These are phyloP conservation scores for Xenops minutus DNA, from an alignment of 2,797 vertebrate species.

Conservation along the genomic window DNA sequence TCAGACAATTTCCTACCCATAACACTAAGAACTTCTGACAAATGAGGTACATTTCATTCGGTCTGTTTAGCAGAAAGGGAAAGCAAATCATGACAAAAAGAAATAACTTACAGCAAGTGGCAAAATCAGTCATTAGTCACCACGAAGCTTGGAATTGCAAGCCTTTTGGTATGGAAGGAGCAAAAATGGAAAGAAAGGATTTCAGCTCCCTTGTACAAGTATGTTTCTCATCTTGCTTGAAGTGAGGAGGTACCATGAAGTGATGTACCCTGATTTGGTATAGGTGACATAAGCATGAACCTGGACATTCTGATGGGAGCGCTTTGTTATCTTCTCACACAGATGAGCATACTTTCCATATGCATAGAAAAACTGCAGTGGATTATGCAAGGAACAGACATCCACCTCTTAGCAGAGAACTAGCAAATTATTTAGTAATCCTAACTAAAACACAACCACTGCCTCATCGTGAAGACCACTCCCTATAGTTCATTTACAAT, in stretches of 20 bases:
- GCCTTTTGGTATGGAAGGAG: background rate
- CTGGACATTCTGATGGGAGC: background rate
- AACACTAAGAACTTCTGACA: slow-evolving; percentile 3
- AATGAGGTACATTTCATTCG: background rate
- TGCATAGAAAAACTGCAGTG: background rate
- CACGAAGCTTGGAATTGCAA: background rate
- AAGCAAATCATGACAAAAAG: background rate
- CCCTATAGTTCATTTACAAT: background rate
- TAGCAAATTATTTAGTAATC: background rate
- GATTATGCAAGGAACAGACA: background rate
- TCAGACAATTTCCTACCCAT: background rate
- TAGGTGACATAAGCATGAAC: background rate
- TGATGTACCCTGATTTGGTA: background rate
- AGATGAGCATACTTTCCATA: background rate
- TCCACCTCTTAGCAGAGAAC: background rate
- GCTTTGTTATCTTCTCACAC: background rate
- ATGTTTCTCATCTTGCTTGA: background rate
- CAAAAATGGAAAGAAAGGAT: background rate
- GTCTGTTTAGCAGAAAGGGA: background rate
- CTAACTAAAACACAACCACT: background rate
- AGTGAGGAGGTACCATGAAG: background rate
- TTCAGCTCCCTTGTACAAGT: background rate
- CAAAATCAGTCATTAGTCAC: fast-evolving
- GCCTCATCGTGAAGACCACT: background rate
- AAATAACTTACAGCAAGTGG: background rate